Evolutionary conservation across 53 echinoderm and acorn worm species (phyloP).

Genomic region (Echinarachnius parma): DNA sequence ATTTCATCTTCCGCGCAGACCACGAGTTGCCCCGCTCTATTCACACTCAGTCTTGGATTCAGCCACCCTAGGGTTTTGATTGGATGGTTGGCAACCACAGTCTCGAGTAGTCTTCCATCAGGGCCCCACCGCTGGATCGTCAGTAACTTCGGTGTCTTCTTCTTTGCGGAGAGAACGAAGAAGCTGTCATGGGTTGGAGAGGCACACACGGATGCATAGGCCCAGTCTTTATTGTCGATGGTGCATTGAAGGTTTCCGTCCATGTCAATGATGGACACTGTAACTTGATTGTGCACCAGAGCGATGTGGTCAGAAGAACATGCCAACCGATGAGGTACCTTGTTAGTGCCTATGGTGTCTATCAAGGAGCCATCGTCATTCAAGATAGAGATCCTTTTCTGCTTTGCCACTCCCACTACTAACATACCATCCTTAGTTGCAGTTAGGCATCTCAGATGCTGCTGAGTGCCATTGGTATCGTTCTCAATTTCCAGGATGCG

Average conservation of each 20-base stretch:
- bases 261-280: slow-evolving; percentile 10
- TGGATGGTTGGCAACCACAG: background rate
- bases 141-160: slow-evolving; percentile 7
- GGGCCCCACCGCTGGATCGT: slow-evolving; percentile 6
- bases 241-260: background rate
- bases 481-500: background rate
- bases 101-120: slow-evolving; percentile 9
- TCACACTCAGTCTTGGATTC: slow-evolving; percentile 25
- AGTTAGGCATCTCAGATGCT: slow-evolving; percentile 5
- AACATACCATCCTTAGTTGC: background rate
- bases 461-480: no score
- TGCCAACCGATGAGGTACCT: background rate
- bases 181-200: slow-evolving; percentile 2
- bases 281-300: slow-evolving; percentile 3
- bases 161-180: slow-evolving; percentile 22
- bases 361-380: background rate
- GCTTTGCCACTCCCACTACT: background rate
- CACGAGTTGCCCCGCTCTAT: background rate
- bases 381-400: slow-evolving; percentile 1
- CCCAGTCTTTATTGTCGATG: slow-evolving; percentile 26
- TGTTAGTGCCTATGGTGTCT: background rate
- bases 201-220: slow-evolving; percentile 20
- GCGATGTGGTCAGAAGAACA: slow-evolving; percentile 10
- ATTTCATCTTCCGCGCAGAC: slow-evolving; percentile 20
- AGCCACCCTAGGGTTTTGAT: slow-evolving; percentile 25